Conservation (phyloP, 2,888 invertebrate species). For the Linhomoeus sp. region DNA sequence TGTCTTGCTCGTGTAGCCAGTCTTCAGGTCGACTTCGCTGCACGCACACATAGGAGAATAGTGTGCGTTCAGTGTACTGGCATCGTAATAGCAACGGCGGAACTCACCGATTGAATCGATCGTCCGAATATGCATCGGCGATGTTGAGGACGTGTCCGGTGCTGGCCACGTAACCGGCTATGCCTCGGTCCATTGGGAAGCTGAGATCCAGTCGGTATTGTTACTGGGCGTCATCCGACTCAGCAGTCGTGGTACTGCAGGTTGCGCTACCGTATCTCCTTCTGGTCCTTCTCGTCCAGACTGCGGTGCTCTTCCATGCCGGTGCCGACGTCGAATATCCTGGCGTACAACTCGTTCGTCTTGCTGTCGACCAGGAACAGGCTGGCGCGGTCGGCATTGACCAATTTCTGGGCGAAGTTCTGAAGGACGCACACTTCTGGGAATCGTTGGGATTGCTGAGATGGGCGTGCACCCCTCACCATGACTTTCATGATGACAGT, state of each 20-base stretch:
- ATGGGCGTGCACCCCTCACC: constrained; percentile 26
- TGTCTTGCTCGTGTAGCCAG: constrained; percentile 43
- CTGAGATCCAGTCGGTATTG: constrained; percentile 25
- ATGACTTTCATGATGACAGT: constrained; percentile 58
- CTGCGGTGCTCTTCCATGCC: constrained; percentile 13
- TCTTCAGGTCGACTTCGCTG: constrained; percentile 35
- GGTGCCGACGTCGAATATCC: constrained; percentile 47
- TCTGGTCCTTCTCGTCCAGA: constrained; percentile 14
- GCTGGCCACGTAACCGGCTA: constrained; percentile 58
- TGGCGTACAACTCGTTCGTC: constrained; percentile 53
- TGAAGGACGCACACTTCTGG: constrained; percentile 11
- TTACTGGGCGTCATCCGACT: too few species aligned
- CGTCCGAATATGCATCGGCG: constrained; percentile 55
- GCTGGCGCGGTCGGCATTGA: constrained; percentile 61
- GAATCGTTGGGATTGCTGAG: background rate
- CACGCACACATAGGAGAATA: constrained; percentile 6
- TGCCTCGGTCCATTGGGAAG: constrained; percentile 54
- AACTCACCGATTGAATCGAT: constrained; percentile 10
- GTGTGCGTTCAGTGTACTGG: constrained; percentile 1
- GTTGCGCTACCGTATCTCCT: constrained; percentile 14
- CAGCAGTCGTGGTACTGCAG: too few species aligned
- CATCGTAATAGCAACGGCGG: too few species aligned
- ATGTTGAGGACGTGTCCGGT: constrained; percentile 61
- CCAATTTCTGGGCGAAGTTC: constrained; percentile 57
- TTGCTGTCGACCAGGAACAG: constrained; percentile 55